Base-by-base conservation (phyloP, 1,140 invertebrate genomes). In the Tetragnatha versicolor region DNA sequence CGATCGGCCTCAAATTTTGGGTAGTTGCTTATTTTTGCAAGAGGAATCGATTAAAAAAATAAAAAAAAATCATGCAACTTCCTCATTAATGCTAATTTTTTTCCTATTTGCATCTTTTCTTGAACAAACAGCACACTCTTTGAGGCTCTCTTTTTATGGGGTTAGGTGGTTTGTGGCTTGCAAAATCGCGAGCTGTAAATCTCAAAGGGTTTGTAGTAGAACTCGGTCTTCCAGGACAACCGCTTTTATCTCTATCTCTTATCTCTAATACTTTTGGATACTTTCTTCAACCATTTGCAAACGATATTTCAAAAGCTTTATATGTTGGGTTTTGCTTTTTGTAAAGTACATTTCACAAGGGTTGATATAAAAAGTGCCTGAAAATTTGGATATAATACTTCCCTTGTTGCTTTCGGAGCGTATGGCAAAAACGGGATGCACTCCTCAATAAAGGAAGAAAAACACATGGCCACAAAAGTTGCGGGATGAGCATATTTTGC, bases 201-300 rank as follows among this genome's bases (percentile, higher is more conserved):
- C 55, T 12, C 55, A 60, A 60, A 60, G 55, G 55, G 25, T 60
- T 60, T 12, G n/a, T 17, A 60, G 55, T 60, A 60, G 25, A 60
- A 60, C 31, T 60, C 25, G 55, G 55, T 60, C 55, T 60, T 60
- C 55, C 25, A 12, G 25, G 55, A 29, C 25, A 4, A 60, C 55
- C 25, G 31, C 55, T 29, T 5, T 27, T 60, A 60, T 60, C 55
- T 29, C 12, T 33, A 60, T 25, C 51, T 9, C n/a, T n/a, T n/a
- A n/a, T n/a, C n/a, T n/a, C n/a, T 22, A 60, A 60, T 60, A 60
- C 25, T 60, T 60, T 60, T 60, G 12, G 31, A 60, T 60, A 60
- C 55, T 60, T 60, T 60, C 55, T 60, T 60, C 55, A 60, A 60
- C 31, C 6, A 60, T 60, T 60, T 27, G 12, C 55, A 60, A 60